Evolutionary conservation across 2,113 vertebrate genomes (phyloP).

Genomic region (Chaetodon auriga): DNA sequence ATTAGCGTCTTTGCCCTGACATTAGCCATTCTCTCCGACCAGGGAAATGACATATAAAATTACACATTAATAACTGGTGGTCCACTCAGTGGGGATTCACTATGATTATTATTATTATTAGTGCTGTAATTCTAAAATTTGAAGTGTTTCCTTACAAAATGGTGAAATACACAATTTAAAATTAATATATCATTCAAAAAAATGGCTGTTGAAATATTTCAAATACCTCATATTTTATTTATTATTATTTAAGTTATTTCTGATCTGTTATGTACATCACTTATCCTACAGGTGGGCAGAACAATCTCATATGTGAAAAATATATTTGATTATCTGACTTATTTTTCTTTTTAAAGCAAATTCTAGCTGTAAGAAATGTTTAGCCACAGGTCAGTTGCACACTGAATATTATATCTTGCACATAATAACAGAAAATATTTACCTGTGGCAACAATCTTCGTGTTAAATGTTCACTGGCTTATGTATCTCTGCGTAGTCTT

Average conservation of each 20-base stretch:
- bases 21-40: constrained; percentile 49
- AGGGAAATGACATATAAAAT: constrained; percentile 46
- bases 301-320: neutral
- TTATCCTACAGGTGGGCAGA: neutral
- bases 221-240: neutral
- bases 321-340: neutral
- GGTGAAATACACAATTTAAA: neutral
- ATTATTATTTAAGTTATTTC: neutral
- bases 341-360: neutral
- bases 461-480: neutral
- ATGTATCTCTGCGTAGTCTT: neutral
- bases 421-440: neutral
- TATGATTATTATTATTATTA: neutral
- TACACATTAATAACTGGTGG: constrained; percentile 44
- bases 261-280: neutral
- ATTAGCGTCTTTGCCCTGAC: constrained; percentile 68
- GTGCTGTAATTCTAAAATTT: neutral
- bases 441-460: neutral
- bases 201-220: neutral
- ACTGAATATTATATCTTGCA: neutral
- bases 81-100: neutral
- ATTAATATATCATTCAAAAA: neutral
- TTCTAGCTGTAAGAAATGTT: neutral
- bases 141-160: neutral
- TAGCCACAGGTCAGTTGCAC: neutral